These are phyloP conservation scores for Dioctria linearis DNA, from an alignment of 2,888 invertebrate genomes.

Conservation along the genomic window DNA sequence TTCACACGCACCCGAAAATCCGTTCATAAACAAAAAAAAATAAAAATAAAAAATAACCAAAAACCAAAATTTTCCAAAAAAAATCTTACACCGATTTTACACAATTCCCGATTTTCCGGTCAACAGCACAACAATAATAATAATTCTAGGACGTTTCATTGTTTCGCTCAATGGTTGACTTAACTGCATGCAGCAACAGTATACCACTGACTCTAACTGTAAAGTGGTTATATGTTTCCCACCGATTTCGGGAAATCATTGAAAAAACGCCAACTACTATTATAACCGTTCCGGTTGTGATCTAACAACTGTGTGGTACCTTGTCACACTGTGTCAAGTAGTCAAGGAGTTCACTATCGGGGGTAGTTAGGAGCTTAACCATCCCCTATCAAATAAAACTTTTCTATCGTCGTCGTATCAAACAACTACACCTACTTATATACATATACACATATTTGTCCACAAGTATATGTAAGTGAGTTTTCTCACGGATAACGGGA, in stretches of 20 bases:
- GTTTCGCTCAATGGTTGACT: constrained; percentile 5
- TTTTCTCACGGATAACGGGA: constrained; percentile 22
- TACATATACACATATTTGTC: too few species aligned
- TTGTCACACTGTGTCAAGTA: constrained; percentile 4
- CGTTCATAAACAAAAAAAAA: neutral
- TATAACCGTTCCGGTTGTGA: constrained; percentile 26
- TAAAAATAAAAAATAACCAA: neutral
- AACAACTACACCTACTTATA: neutral
- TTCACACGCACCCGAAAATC: neutral
- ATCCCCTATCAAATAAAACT: neutral
- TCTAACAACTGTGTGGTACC: constrained; percentile 30
- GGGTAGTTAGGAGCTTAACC: neutral
- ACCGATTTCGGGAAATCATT: constrained; percentile 50
- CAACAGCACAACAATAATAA: neutral
- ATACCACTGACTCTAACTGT: neutral
- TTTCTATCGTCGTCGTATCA: constrained; percentile 17
- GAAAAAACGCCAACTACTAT: constrained; percentile 17
- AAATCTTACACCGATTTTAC: constrained; percentile 38
- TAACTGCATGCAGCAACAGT: neutral
- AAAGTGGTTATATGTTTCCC: constrained; percentile 36
- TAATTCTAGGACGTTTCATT: neutral
- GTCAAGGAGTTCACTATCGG: neutral
- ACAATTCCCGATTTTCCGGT: constrained; percentile 24
- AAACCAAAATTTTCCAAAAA: constrained; percentile 2
- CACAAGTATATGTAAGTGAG: too few species aligned